Evolutionary conservation across 1,140 invertebrate genomes (phyloP), one percentile per base, ranked within the genome.

Genomic region (Macrostomum lignano): DNA sequence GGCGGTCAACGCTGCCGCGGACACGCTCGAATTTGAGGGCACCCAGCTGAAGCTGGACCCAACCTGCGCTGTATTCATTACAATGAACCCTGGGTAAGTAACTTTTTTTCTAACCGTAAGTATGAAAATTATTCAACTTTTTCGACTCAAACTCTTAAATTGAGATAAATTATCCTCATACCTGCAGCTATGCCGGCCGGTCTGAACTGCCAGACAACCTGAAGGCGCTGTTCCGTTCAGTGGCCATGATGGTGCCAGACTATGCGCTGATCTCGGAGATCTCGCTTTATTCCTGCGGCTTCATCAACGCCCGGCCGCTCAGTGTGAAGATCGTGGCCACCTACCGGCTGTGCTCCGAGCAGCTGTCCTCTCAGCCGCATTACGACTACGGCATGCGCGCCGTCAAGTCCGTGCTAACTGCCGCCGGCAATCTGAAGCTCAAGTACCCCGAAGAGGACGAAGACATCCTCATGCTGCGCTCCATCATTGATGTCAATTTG

Each of bases 181-280:
- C n/a, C n/a, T n/a, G n/a, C n/a, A n/a, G n/a, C 29, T 60, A 88
- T 52, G 77, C 78, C 14, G 77, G 78, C 1, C 62, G 78, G 40
- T 74, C 74, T 0, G 77, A 86, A 49, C 56, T 86, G 17, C 79
- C 79, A 0, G 78, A 88, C 52, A 88, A 88, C 62, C 59, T 86
- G n/a, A 86, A 84, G 68, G 76, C 78, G 0, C 52, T 91, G 3
- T 91, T 93, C 63, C 67, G 82, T 40, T 74, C 79, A 2, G 79
- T 93, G 10, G 79, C 81, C 17, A 93, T 93, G 82, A 88, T 88
- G 79, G 78, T 88, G 14, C 82, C 82, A 1, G 79, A 91, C 57
- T 86, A 86, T 54, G 74, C 75, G 7, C 51, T 88, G 7, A 91
- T 91, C 46, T 74, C 79, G 0, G 81, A 91, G 60, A 86, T 86